phyloP scores from a whole-genome alignment of 2,888 invertebrate species.

The Agrotis exclamationis region DNA sequence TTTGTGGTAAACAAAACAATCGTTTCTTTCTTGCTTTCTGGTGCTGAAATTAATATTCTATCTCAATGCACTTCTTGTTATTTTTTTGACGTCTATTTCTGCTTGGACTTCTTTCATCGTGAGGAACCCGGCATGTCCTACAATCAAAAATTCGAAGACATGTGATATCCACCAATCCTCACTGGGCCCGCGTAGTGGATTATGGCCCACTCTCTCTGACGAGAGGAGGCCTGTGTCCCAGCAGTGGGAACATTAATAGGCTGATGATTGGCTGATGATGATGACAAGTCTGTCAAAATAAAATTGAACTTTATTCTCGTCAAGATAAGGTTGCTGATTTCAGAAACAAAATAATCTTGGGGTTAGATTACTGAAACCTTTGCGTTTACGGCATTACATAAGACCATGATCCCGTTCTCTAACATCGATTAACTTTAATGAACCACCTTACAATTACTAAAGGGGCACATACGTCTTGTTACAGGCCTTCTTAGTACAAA shows the following conservation, averaged over 20 bases:
- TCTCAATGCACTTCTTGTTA: too few relatives aligned
- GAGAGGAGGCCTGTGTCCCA: too few relatives aligned
- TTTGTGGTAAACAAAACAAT: too few relatives aligned
- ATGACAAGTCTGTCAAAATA: not conserved
- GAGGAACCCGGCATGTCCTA: too few relatives aligned
- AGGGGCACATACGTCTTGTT: constrained; percentile 18
- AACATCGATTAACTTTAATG: constrained; percentile 47
- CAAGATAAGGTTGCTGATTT: not conserved
- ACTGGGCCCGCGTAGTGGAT: too few relatives aligned
- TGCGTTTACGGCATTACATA: constrained; percentile 13
- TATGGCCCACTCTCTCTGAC: too few relatives aligned
- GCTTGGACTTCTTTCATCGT: too few relatives aligned
- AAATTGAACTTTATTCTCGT: not conserved
- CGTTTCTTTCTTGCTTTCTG: not conserved
- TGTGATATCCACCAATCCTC: too few relatives aligned
- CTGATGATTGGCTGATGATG: too few relatives aligned
- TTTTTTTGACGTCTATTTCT: not conserved
- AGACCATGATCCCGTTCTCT: constrained; percentile 6
- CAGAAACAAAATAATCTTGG: not conserved
- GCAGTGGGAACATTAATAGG: too few relatives aligned
- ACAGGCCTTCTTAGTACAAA: constrained; percentile 37
- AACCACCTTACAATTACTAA: constrained; percentile 37
- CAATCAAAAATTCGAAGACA: too few relatives aligned
- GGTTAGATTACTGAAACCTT: constrained; percentile 10
- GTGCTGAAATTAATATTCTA: too few relatives aligned